phyloP scores from a whole-genome alignment of 1,140 invertebrate genomes.

The Nebria ingens region DNA sequence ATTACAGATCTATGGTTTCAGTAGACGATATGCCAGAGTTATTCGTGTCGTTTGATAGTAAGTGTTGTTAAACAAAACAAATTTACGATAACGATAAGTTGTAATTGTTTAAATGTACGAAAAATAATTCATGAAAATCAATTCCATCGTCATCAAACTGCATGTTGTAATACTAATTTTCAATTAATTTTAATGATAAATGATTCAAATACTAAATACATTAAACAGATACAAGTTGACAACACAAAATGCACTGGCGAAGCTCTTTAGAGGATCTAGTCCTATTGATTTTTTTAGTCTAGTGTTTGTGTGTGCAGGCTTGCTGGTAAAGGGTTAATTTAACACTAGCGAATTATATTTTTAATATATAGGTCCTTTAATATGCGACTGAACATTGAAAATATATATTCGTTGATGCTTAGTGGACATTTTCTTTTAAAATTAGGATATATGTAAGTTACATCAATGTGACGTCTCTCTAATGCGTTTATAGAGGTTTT shows the following conservation, averaged over 20 bases:
- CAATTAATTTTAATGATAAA: no score
- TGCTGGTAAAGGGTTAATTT: not conserved
- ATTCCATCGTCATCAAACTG: no score
- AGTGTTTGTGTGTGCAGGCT: slow-evolving; percentile 2
- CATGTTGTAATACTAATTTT: no score
- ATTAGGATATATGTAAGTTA: no score
- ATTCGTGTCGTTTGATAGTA: slow-evolving; percentile 89
- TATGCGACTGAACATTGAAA: no score
- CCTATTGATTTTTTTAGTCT: not conserved
- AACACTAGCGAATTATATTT: not conserved
- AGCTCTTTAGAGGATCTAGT: not conserved
- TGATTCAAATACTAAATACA: no score
- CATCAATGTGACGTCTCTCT: no score
- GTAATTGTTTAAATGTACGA: no score
- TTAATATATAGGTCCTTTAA: not conserved
- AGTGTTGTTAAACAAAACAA: slow-evolving; percentile 37
- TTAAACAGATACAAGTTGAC: not conserved
- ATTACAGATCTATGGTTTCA: slow-evolving; percentile 85
- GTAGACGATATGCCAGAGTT: slow-evolving; percentile 90
- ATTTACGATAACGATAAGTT: not conserved
- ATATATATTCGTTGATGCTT: no score
- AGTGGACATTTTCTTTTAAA: no score
- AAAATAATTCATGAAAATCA: no score
- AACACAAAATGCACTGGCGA: slow-evolving; percentile 5
- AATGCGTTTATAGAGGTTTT: no score